Conservation (phyloP, 2,797 vertebrate species). For the Scolopax rusticola region DNA sequence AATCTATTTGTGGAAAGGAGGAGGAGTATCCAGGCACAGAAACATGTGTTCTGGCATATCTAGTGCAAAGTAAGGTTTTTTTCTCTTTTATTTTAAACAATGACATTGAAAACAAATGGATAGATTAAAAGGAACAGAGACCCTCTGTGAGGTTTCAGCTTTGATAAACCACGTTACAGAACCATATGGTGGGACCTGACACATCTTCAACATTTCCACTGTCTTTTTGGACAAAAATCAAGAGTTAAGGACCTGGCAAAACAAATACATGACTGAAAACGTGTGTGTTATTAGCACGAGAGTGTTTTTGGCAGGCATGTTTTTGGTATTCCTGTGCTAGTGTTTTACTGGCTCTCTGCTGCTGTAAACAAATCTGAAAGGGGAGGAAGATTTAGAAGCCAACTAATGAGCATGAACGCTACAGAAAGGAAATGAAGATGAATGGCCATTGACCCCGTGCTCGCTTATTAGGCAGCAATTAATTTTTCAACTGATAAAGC, state of each 20-base stretch:
- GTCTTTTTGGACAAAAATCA: background rate
- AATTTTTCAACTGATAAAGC: slow-evolving; percentile 20
- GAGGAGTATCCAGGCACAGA: background rate
- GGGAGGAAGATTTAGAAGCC: slow-evolving; percentile 2
- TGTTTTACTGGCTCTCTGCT: slow-evolving; percentile 11
- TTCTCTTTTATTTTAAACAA: background rate
- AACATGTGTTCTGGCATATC: background rate
- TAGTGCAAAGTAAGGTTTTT: background rate
- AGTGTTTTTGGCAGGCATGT: background rate
- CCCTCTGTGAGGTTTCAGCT: background rate
- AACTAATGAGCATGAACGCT: background rate
- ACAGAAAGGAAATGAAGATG: background rate
- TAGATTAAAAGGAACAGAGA: background rate
- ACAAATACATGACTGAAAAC: background rate
- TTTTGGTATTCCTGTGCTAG: background rate
- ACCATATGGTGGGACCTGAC: background rate
- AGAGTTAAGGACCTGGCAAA: background rate
- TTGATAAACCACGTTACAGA: background rate
- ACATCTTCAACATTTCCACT: background rate
- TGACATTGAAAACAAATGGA: background rate
- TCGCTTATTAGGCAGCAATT: background rate
- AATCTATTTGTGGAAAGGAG: background rate
- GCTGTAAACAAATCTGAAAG: slow-evolving; percentile 33
- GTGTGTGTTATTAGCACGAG: background rate
- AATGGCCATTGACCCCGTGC: background rate